phyloP scores from a whole-genome alignment of 2,797 vertebrate species.

The Pseudochirops corinnae region DNA sequence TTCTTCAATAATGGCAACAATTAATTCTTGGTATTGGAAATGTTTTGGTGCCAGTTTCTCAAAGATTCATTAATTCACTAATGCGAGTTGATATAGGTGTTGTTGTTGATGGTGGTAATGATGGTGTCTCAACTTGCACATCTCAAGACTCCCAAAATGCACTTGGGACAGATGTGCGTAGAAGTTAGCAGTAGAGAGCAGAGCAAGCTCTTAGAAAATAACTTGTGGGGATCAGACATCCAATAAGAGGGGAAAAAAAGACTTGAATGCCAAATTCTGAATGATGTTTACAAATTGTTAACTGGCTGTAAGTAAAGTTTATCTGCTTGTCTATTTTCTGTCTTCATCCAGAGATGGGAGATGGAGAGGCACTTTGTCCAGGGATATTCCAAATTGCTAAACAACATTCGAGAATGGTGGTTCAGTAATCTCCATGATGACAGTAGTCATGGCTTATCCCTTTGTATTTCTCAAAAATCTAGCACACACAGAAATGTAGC shows the following conservation, averaged over 20 bases:
- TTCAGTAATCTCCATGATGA: not conserved
- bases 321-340: not conserved
- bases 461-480: not conserved
- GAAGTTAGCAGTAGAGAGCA: not conserved
- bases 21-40: not conserved
- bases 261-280: not conserved
- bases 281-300: not conserved
- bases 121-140: not conserved
- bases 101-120: not conserved
- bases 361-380: not conserved
- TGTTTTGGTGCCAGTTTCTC: conserved; percentile 3
- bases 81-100: not conserved
- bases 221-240: not conserved
- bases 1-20: conserved; percentile 18
- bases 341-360: not conserved
- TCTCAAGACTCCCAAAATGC: not conserved
- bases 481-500: not conserved
- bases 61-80: not conserved
- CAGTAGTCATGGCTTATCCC: not conserved
- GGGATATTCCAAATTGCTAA: not conserved
- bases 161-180: not conserved
- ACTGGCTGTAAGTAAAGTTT: not conserved
- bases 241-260: not conserved
- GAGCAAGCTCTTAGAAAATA: not conserved
- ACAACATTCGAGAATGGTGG: not conserved